Evolutionary conservation across 2,888 invertebrate genomes (phyloP), one percentile per base, ranked within the genome.

Genomic region (Eristalis tenax): DNA sequence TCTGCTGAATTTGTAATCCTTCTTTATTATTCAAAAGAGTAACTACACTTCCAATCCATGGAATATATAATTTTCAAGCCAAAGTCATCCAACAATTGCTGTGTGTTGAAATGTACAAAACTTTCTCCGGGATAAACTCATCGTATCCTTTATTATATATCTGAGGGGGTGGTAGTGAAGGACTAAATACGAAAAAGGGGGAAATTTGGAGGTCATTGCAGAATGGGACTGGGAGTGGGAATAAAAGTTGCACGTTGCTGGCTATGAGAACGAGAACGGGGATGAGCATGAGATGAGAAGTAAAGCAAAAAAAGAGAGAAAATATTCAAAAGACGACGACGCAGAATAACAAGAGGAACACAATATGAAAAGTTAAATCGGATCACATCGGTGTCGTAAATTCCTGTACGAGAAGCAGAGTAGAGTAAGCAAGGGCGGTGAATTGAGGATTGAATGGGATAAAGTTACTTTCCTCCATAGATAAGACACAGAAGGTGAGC

Each of bases 351-450:
- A 87, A 87, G 86, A 83, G 79, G 83, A 87, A 83, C 50, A 50
- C 83, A 87, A 87, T 87, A 83, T 87, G 83, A 83, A 87, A 87
- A 87, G 87, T 87, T 87, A 87, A 87, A 87, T 87, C 87, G 83
- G 79, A 83, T 87, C 87, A 83, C 87, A 83, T 87, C 83, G 87
- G 87, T 79, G 79, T 80, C 83, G 87, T 87, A 87, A 83, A 83
- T 83, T 83, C 79, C 76, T 78, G 76, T 75, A 83, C 83, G 69
- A 80, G 73, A 75, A 79, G 79, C 68, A 83, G 76, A 57, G 61
- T 65, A 11, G 5, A 1, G 43, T 22, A 13, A 8, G 50, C 13
- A 40, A 68, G 18, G 23, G 38, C 57, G 26, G 28, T 50, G 63
- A 50, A 50, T 50, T 50, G 50, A 18, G 73, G 64, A 76, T 79